Base-by-base conservation (phyloP, 2,113 vertebrate species). In the Hippoglossus stenolepis region DNA sequence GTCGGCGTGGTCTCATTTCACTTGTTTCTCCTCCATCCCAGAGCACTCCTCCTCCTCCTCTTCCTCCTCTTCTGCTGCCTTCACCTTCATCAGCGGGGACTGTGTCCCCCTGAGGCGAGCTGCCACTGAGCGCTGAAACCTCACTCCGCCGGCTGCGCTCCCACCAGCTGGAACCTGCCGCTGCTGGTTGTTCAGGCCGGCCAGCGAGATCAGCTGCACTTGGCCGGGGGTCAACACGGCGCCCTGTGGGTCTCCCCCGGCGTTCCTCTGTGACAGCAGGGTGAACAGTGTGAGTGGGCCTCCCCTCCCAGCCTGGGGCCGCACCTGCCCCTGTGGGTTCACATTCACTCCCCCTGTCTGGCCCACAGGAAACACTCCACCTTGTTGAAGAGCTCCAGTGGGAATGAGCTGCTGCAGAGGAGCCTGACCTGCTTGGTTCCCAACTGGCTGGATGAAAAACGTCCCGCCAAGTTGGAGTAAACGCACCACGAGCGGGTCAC, bases 41-140 rank as follows among this genome's bases (percentile, higher is more conserved):
- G 93, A 93, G 40, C 73, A 75, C 58, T 93, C 91, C 38, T 91
- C 91, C 47, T 80, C 28, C 21, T 85, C 85, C 75, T 64, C 61
- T 1, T 63, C 62, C 35, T 63, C 91, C 45, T 89, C 87, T 9
- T 89, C 83, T 11, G 67, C 26, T 2, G 57, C 68, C 70, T 28
- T 75, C 64, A 18, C 58, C 75, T 81, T 87, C 53, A 43, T 73
- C 73, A 10, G 47, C 0, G 65, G 67, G 63, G 68, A 0, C 21
- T 78, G 83, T 3, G 63, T 84, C 69, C 79, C 82, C 75, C 80
- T 68, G 23, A 86, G 83, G 15, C 81, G 83, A 40, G 88, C 72
- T 18, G 81, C 77, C 31, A 51, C 70, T 13, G 89, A 92, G 2
- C 86, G 90, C 79, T 75, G 90, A 69, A 88, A 86, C 75, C 86